Evolutionary conservation across 1,140 invertebrate species (phyloP).

Genomic region (Drosophila rhopaloa): DNA sequence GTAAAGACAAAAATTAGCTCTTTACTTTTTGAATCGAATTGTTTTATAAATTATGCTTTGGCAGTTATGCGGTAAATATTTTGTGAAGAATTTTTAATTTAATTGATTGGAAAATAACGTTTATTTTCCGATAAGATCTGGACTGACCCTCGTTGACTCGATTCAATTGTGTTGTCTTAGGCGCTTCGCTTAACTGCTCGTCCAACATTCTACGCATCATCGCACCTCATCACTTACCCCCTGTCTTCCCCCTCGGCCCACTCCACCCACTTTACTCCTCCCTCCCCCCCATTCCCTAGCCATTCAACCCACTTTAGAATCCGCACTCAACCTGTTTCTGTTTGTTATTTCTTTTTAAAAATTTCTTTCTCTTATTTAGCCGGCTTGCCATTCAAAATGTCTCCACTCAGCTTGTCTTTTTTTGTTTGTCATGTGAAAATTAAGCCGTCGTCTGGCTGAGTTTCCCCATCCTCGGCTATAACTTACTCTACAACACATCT

Average conservation of each 20-base stretch:
- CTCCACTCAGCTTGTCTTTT: slow-evolving; percentile 62
- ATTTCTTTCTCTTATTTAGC: slow-evolving; percentile 17
- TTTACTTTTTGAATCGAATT: too few relatives aligned
- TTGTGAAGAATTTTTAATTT: too few relatives aligned
- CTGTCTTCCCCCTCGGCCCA: slow-evolving; percentile 7
- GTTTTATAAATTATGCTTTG: too few relatives aligned
- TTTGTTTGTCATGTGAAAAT: slow-evolving; percentile 75
- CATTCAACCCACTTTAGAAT: slow-evolving; percentile 26
- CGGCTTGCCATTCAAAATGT: slow-evolving; percentile 57
- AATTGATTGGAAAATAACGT: too few relatives aligned
- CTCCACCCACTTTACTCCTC: neutral
- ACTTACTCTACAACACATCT: slow-evolving; percentile 28
- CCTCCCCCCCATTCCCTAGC: neutral
- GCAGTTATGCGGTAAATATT: too few relatives aligned
- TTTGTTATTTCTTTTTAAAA: slow-evolving; percentile 7
- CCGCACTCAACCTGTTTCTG: slow-evolving; percentile 31
- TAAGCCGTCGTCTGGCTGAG: slow-evolving; percentile 64
- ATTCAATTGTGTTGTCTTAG: slow-evolving; percentile 43
- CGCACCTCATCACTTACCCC: slow-evolving; percentile 43
- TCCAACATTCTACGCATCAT: slow-evolving; percentile 48
- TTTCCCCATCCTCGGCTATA: neutral
- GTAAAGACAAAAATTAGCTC: too few relatives aligned
- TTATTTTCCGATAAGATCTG: neutral
- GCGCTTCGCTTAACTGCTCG: slow-evolving; percentile 45
- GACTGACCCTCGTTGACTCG: slow-evolving; percentile 8